Evolutionary conservation across 2,113 vertebrate species (phyloP).

Genomic region (Dendropsophus ebraccatus): DNA sequence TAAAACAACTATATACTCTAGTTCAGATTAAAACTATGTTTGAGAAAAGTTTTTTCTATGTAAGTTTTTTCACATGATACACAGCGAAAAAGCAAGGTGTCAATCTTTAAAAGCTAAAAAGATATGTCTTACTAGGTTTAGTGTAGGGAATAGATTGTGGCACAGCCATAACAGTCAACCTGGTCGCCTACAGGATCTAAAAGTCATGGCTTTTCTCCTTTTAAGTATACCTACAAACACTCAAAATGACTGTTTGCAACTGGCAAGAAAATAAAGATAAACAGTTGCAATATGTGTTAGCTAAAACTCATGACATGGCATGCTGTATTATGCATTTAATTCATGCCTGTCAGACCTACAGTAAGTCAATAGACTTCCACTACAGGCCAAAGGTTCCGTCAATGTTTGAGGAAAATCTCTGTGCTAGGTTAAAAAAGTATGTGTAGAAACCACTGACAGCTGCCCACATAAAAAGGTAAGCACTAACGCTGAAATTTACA

Average conservation of each 20-base stretch:
- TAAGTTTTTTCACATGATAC: no score
- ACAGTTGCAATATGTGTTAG: conserved; percentile 23
- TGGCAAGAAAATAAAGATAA: conserved; percentile 25
- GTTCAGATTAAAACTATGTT: neutral
- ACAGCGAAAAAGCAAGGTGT: neutral
- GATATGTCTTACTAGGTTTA: neutral
- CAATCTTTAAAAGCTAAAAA: neutral
- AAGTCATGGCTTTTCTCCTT: neutral
- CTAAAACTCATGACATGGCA: conserved; percentile 9
- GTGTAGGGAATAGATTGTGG: neutral
- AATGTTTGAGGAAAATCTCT: conserved; percentile 58
- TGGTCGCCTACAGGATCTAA: neutral
- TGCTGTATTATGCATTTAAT: conserved; percentile 19
- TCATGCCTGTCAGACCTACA: conserved; percentile 41
- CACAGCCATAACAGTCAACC: neutral
- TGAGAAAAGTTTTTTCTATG: neutral
- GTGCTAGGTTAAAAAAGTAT: conserved; percentile 59
- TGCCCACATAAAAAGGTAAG: conserved; percentile 47
- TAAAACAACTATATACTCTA: neutral
- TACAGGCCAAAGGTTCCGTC: conserved; percentile 61
- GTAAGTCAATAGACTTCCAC: conserved; percentile 59
- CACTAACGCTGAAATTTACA: conserved; percentile 10
- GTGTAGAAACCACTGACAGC: conserved; percentile 52
- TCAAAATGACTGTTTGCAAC: neutral
- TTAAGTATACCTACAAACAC: neutral